These are phyloP conservation scores for Callyntrura sp. DNA, from an alignment of 2,888 invertebrate genomes.

Conservation along the genomic window DNA sequence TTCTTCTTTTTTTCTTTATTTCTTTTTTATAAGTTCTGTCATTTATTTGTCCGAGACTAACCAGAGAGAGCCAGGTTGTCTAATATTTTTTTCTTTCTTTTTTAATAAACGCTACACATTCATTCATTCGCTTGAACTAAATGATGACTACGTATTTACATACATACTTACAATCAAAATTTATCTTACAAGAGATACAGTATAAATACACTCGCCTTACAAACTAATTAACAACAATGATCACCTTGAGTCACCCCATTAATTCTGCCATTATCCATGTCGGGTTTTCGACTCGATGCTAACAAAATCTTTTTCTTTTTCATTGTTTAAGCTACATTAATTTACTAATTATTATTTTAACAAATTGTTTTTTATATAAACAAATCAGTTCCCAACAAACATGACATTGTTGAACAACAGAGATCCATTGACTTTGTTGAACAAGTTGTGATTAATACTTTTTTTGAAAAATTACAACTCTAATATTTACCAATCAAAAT, in stretches of 20 bases:
- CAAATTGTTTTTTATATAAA: conserved; percentile 9
- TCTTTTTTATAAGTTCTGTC: not conserved
- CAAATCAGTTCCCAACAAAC: conserved; percentile 60
- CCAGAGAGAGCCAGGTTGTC: conserved; percentile 24
- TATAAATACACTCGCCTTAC: conserved; percentile 18
- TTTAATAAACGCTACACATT: not conserved
- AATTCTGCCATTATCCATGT: not conserved
- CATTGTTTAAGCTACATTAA: conserved; percentile 27
- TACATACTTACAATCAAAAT: conserved; percentile 35
- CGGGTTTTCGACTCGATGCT: not conserved
- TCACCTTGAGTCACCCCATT: conserved; percentile 27
- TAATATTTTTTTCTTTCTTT: not conserved
- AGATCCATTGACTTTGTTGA: conserved; percentile 77
- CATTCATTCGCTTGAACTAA: conserved; percentile 38
- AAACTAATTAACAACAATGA: conserved; percentile 49
- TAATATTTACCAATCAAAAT: conserved; percentile 25
- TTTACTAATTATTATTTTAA: not conserved
- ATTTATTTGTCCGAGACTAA: conserved; percentile 32
- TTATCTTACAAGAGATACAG: not conserved
- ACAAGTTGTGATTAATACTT: conserved; percentile 63
- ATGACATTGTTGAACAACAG: conserved; percentile 70
- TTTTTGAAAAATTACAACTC: not conserved
- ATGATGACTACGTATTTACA: conserved; percentile 40
- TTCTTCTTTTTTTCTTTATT: not conserved
- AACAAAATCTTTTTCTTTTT: conserved; percentile 11